Conservation (phyloP, 2,113 vertebrate genomes). For the Anas platyrhynchos region DNA sequence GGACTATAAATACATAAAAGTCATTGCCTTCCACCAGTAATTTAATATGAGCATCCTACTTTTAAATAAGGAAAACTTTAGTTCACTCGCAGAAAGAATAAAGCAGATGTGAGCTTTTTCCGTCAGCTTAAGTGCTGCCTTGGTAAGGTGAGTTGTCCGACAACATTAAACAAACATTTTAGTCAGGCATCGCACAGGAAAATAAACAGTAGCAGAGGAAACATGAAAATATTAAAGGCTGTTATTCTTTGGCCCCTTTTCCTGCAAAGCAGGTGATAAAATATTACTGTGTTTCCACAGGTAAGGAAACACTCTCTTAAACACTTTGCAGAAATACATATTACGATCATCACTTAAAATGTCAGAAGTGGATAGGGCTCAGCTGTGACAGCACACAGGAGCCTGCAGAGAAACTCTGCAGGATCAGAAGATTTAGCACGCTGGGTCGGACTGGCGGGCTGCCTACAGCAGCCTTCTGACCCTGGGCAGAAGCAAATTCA, state of each 20-base stretch:
- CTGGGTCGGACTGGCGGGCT: not conserved
- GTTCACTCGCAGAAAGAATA: slow-evolving; percentile 62
- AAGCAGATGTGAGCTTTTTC: slow-evolving; percentile 64
- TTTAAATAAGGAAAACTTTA: slow-evolving; percentile 65
- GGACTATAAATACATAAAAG: slow-evolving; percentile 68
- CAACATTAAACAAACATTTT: slow-evolving; percentile 73
- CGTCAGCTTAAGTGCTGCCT: slow-evolving; percentile 49
- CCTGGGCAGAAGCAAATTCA: not conserved
- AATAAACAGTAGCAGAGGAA: slow-evolving; percentile 78
- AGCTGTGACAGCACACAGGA: slow-evolving; percentile 12
- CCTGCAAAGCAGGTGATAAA: slow-evolving; percentile 73
- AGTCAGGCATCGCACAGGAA: slow-evolving; percentile 74
- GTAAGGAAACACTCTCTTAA: slow-evolving; percentile 72
- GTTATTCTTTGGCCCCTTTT: slow-evolving; percentile 70
- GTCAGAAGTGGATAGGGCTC: slow-evolving; percentile 36
- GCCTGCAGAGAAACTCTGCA: not conserved
- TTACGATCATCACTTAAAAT: slow-evolving; percentile 69
- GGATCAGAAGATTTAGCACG: not conserved
- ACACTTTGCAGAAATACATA: slow-evolving; percentile 69
- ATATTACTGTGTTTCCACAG: slow-evolving; percentile 73
- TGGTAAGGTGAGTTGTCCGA: slow-evolving; percentile 63
- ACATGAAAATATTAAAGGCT: slow-evolving; percentile 68
- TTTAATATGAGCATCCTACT: slow-evolving; percentile 59
- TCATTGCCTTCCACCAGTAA: slow-evolving; percentile 38
- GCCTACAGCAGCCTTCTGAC: not conserved